Evolutionary conservation across 2,797 vertebrate genomes (phyloP).

Genomic region (Erithacus rubecula): DNA sequence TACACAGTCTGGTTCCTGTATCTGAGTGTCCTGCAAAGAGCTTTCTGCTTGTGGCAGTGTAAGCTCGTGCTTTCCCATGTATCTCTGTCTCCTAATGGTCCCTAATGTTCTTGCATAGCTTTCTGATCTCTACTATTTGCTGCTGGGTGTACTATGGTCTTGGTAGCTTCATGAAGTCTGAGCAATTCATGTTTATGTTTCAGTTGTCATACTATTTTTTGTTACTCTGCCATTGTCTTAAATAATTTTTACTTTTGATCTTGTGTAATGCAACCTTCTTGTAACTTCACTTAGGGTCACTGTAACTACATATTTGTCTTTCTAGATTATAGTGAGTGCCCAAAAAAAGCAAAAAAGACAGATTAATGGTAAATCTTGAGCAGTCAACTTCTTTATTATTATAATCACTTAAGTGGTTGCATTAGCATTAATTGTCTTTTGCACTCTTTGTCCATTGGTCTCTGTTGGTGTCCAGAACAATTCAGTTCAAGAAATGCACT

Average conservation of each 20-base stretch:
- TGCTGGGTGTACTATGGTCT: background rate
- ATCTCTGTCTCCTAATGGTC: background rate
- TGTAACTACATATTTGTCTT: background rate
- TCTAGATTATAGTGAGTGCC: background rate
- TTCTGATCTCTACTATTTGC: background rate
- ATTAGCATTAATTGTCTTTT: background rate
- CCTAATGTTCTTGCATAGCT: background rate
- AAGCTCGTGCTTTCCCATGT: background rate
- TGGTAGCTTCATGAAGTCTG: background rate
- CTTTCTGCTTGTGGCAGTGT: background rate
- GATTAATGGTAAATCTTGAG: background rate
- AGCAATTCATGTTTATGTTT: background rate
- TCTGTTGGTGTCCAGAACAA: background rate
- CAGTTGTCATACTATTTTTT: background rate
- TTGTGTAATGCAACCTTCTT: background rate
- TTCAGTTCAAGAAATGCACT: background rate
- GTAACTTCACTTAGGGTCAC: background rate
- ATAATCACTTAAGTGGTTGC: background rate
- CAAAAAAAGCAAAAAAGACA: background rate
- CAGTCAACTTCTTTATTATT: background rate
- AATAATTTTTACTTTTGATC: background rate
- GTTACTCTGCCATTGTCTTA: background rate
- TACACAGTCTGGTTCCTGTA: conserved; percentile 7
- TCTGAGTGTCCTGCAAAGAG: background rate
- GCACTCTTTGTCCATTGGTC: background rate